A percentile compares a stretch with the other conserved stretches of the same genome.
Conservation (phyloP, 1,140 invertebrate species). For the Nasonia giraulti region DNA sequence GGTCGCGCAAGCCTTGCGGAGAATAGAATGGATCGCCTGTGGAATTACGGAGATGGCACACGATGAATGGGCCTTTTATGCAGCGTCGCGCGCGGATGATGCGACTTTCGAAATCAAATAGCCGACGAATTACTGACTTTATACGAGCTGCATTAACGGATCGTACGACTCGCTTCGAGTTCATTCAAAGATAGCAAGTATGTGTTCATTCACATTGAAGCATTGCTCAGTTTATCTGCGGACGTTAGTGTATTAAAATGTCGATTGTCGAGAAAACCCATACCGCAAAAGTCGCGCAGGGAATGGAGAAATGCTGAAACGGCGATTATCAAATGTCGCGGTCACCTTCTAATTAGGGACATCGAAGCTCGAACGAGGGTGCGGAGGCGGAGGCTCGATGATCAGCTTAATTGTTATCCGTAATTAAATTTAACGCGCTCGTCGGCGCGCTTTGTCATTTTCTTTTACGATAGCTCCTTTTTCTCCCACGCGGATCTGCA, state of each 20-base stretch:
- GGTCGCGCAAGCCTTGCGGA: not conserved
- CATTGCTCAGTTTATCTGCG: not conserved
- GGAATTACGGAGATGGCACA: conserved; percentile 40
- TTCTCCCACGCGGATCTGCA: not conserved
- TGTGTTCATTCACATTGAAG: not conserved
- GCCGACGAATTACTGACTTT: not conserved
- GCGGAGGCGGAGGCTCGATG: conserved; percentile 35
- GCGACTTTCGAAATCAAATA: conserved; percentile 22
- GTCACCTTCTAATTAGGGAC: not conserved
- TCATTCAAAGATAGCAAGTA: not conserved
- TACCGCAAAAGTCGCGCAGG: no score
- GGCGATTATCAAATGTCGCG: conserved; percentile 1
- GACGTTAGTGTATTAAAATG: no score
- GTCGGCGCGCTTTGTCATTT: conserved; percentile 42
- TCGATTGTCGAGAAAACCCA: no score
- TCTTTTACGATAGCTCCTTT: conserved; percentile 15
- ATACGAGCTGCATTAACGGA: not conserved
- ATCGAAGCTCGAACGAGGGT: not conserved
- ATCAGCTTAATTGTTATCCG: conserved; percentile 53
- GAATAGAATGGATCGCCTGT: conserved; percentile 46
- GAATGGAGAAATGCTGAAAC: not conserved
- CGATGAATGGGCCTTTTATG: conserved; percentile 44
- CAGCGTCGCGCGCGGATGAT: conserved; percentile 38
- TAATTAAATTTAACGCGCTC: conserved; percentile 56
- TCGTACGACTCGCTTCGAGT: not conserved